A percentile compares a stretch with the other conserved stretches of the same genome.
These are phyloP conservation scores for Electrona antarctica DNA, from an alignment of 2,113 vertebrate genomes.

Conservation along the genomic window DNA sequence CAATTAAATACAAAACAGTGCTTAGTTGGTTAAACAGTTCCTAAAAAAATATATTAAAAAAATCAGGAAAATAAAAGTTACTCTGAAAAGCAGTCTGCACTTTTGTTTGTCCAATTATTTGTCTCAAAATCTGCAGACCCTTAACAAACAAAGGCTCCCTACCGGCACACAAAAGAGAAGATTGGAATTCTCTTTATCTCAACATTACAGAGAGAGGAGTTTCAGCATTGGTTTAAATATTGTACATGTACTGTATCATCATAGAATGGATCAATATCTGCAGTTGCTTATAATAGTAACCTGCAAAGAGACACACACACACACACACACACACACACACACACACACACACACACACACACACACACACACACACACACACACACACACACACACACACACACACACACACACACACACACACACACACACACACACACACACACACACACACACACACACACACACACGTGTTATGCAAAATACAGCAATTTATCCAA, in stretches of 20 bases:
- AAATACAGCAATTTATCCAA: conserved; percentile 28
- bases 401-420: too few relatives aligned
- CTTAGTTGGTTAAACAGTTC: conserved; percentile 5
- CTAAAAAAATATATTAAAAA: too few relatives aligned
- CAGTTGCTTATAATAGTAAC: conserved; percentile 55
- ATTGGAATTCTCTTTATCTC: conserved; percentile 18
- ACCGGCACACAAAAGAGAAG: neutral
- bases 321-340: too few relatives aligned
- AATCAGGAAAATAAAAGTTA: too few relatives aligned
- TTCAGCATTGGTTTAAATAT: conserved; percentile 37
- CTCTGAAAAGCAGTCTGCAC: conserved; percentile 50
- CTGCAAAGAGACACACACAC: conserved; percentile 26
- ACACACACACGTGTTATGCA: neutral
- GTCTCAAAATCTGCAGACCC: conserved; percentile 45
- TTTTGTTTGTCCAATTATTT: conserved; percentile 56
- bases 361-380: neutral
- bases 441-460: too few relatives aligned
- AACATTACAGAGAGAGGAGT: conserved; percentile 20
- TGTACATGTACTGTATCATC: conserved; percentile 35
- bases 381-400: too few relatives aligned
- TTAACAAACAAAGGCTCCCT: conserved; percentile 28
- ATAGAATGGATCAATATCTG: conserved; percentile 23
- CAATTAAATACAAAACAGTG: neutral
- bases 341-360: too few relatives aligned
- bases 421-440: too few relatives aligned